Evolutionary conservation across 2,797 vertebrate genomes (phyloP).

Genomic region (Sebastes steindachneri): DNA sequence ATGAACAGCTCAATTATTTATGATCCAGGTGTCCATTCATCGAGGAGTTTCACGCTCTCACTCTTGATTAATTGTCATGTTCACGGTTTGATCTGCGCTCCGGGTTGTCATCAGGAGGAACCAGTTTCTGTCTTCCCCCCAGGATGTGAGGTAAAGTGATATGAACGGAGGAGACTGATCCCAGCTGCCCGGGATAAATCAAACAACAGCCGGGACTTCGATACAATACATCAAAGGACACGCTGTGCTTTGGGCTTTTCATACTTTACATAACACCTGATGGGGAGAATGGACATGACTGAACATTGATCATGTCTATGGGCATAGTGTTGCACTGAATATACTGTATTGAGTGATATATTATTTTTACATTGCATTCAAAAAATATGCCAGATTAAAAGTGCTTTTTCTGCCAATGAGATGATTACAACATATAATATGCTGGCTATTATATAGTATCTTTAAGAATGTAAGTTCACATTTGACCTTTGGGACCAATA

Average conservation of each 20-base stretch:
- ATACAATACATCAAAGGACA: conserved; percentile 66
- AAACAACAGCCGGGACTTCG: conserved; percentile 43
- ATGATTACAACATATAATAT: neutral
- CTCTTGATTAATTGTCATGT: conserved; percentile 77
- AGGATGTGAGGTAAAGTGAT: conserved; percentile 58
- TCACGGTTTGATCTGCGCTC: conserved; percentile 48
- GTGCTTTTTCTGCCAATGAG: neutral
- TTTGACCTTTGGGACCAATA: neutral
- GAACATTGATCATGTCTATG: neutral
- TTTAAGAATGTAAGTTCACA: neutral
- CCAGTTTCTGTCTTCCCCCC: conserved; percentile 47
- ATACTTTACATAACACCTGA: neutral
- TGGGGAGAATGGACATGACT: conserved; percentile 13
- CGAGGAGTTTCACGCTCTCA: conserved; percentile 54
- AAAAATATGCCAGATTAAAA: neutral
- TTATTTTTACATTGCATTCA: neutral
- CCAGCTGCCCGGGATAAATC: conserved; percentile 39
- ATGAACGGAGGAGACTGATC: conserved; percentile 25
- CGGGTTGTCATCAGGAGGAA: conserved; percentile 7
- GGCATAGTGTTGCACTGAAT: neutral
- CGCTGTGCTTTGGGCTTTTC: conserved; percentile 35
- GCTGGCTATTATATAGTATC: neutral
- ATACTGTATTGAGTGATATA: too few species aligned
- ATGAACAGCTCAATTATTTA: conserved; percentile 40
- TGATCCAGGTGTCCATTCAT: conserved; percentile 44